phyloP scores from a whole-genome alignment of 2,888 invertebrate species.

The Scelioninae gen. 1 region DNA sequence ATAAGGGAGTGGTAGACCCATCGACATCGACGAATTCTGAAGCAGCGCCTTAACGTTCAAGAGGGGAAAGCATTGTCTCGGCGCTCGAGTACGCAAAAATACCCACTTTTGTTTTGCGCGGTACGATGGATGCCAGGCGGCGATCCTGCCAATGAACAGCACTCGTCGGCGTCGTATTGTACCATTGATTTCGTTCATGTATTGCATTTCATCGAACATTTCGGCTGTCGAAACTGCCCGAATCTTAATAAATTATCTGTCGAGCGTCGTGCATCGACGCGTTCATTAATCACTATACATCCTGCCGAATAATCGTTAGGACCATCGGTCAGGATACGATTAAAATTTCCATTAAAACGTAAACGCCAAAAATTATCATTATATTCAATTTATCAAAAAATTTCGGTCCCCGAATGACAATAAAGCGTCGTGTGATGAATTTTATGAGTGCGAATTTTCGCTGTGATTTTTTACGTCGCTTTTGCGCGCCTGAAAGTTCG shows the following conservation, averaged over 20 bases:
- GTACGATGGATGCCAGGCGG: constrained; percentile 31
- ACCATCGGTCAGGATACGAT: constrained; percentile 72
- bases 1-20: constrained; percentile 50
- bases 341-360: constrained; percentile 73
- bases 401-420: constrained; percentile 46
- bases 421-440: constrained; percentile 50
- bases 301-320: constrained; percentile 74
- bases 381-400: constrained; percentile 64
- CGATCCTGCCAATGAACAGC: constrained; percentile 37
- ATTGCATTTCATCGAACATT: constrained; percentile 53
- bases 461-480: constrained; percentile 39
- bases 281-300: constrained; percentile 79
- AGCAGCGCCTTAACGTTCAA: constrained; percentile 57
- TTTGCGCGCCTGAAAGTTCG: constrained; percentile 39
- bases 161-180: constrained; percentile 48
- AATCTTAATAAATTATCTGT: constrained; percentile 81
- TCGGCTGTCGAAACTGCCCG: constrained; percentile 56
- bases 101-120: constrained; percentile 44
- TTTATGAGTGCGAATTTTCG: constrained; percentile 36
- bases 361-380: constrained; percentile 60
- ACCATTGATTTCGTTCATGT: constrained; percentile 57
- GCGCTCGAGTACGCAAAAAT: constrained; percentile 54
- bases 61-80: constrained; percentile 63
- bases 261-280: constrained; percentile 75
- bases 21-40: constrained; percentile 66